Percentiles rank a stretch among this genome's conserved stretches.
Conservation (phyloP, 37 sponge, comb jelly and placozoan species). For the Spongia lamella region DNA sequence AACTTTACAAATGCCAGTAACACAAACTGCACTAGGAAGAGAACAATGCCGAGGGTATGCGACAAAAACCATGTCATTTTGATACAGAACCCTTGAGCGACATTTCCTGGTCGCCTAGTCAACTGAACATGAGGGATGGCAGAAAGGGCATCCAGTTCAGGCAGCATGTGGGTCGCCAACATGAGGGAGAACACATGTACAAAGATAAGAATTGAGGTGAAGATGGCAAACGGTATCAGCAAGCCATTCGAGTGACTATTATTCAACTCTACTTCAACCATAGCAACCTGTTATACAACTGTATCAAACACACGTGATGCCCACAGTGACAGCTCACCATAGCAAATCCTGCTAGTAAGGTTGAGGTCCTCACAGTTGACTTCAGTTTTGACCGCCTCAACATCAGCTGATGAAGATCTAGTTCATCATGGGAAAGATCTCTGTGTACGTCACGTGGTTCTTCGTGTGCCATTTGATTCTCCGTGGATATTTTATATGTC, state of each 20-base stretch:
- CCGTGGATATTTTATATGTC: too few relatives aligned
- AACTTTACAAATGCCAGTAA: conserved; percentile 73
- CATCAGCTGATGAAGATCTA: conserved; percentile 52
- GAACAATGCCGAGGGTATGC: conserved; percentile 53
- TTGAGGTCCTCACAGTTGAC: conserved; percentile 70
- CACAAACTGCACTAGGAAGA: conserved; percentile 61
- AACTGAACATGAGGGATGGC: conserved; percentile 35
- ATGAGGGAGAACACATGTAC: conserved; percentile 67
- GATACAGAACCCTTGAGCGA: conserved; percentile 48
- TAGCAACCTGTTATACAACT: conserved; percentile 74
- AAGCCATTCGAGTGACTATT: conserved; percentile 12
- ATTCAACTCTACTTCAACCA: conserved; percentile 66
- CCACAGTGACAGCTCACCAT: conserved; percentile 41
- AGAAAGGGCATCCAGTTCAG: conserved; percentile 64
- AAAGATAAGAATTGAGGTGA: conserved; percentile 66
- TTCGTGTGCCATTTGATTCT: too few relatives aligned
- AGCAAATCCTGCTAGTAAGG: conserved; percentile 75
- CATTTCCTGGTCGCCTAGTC: not conserved
- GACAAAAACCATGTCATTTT: conserved; percentile 69
- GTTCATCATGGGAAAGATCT: conserved; percentile 35
- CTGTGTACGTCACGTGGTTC: too few relatives aligned
- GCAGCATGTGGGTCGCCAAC: conserved; percentile 60
- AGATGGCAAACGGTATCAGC: conserved; percentile 62
- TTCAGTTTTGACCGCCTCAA: conserved; percentile 64
- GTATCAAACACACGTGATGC: not conserved